Percentiles rank a stretch among this genome's conserved stretches.
These are phyloP conservation scores for Pinctada fucata DNA, from an alignment of 2,888 invertebrate genomes.

Conservation along the genomic window DNA sequence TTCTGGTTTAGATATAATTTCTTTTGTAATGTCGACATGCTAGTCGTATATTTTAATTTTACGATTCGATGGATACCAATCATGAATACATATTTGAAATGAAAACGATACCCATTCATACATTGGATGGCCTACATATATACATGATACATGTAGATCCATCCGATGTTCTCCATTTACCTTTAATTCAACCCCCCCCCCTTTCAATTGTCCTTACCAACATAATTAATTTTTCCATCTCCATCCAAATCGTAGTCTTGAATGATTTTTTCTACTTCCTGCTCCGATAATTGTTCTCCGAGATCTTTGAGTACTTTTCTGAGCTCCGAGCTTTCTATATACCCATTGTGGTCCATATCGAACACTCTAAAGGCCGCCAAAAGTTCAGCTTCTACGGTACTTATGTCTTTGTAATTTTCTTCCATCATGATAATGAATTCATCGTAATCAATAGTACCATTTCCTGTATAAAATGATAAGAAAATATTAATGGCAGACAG, in stretches of 20 bases:
- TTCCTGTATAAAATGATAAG: neutral
- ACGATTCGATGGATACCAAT: no score
- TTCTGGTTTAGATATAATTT: no score
- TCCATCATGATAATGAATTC: neutral
- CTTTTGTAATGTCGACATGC: no score
- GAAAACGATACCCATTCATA: no score
- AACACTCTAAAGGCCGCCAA: neutral
- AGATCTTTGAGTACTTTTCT: neutral
- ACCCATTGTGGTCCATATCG: neutral
- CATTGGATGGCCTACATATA: no score
- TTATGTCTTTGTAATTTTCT: neutral
- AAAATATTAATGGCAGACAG: no score
- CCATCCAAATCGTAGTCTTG: neutral
- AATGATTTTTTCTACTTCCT: neutral
- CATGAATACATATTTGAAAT: no score
- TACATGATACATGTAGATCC: no score
- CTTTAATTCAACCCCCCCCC: no score
- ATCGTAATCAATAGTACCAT: neutral
- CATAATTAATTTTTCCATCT: neutral
- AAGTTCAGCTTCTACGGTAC: neutral
- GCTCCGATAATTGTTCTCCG: neutral
- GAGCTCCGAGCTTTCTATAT: neutral
- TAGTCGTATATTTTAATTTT: no score
- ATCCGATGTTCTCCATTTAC: no score
- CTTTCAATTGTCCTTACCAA: neutral